Evolutionary conservation across 2,888 invertebrate genomes (phyloP).

Genomic region (Antheraea yamamai): DNA sequence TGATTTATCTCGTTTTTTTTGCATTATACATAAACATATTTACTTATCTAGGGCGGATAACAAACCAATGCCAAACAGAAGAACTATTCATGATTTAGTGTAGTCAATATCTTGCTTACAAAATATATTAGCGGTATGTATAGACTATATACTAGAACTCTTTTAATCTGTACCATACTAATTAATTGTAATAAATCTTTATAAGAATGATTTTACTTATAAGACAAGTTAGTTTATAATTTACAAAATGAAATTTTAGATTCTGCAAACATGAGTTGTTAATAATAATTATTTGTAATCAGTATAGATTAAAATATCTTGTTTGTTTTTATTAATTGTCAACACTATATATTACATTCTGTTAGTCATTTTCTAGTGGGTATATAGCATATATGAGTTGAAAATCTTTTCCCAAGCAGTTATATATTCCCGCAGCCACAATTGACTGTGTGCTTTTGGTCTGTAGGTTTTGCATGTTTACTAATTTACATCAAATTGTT

Average conservation of each 20-base stretch:
- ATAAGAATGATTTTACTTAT: not conserved
- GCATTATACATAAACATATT: constrained; percentile 8
- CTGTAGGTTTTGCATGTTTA: not conserved
- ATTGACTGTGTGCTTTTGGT: not conserved
- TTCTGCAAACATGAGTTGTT: too few relatives aligned
- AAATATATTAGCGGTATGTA: not conserved
- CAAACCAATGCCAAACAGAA: not conserved
- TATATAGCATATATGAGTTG: not conserved
- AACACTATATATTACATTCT: not conserved
- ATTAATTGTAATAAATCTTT: not conserved
- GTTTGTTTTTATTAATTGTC: not conserved
- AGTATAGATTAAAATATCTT: not conserved
- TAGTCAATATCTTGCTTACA: not conserved
- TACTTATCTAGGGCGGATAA: not conserved
- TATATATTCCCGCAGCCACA: not conserved
- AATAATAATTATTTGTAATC: too few relatives aligned
- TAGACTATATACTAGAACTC: not conserved
- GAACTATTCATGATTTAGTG: not conserved
- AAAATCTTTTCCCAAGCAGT: not conserved
- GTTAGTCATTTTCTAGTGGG: not conserved
- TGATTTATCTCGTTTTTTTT: not conserved
- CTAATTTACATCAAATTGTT: not conserved
- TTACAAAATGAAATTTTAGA: not conserved
- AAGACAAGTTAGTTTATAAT: not conserved
- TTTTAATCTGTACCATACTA: not conserved